A percentile compares a stretch with the other conserved stretches of the same genome.
Conservation (phyloP, 2,888 invertebrate species). For the Phania funesta region DNA sequence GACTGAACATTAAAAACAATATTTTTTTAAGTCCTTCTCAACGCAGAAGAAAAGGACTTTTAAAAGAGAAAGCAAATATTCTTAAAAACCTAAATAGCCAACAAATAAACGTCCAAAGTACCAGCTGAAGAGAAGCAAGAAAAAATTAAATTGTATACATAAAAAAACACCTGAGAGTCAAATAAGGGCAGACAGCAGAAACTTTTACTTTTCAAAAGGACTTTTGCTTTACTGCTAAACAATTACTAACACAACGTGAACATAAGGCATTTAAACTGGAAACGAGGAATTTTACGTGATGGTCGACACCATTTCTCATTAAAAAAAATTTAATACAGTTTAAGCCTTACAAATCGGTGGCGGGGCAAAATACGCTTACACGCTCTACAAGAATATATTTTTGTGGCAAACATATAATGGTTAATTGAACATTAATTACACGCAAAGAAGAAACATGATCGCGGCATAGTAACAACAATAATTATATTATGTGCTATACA, state of each 20-base stretch:
- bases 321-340: no score
- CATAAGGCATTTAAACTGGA: neutral
- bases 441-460: no score
- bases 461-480: no score
- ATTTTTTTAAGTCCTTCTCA: conserved; percentile 14
- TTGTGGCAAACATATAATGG: no score
- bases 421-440: no score
- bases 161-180: conserved; percentile 55
- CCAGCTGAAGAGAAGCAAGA: neutral
- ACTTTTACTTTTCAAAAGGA: conserved; percentile 58
- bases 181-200: conserved; percentile 22
- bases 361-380: no score
- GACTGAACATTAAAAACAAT: conserved; percentile 12
- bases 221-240: conserved; percentile 35
- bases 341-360: no score
- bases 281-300: neutral
- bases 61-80: conserved; percentile 31
- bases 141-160: conserved; percentile 48
- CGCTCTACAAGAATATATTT: no score
- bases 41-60: conserved; percentile 21
- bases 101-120: conserved; percentile 15
- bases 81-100: conserved; percentile 52
- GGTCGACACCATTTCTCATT: conserved; percentile 13
- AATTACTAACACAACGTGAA: conserved; percentile 7
- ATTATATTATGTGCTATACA: no score